Base-by-base conservation (phyloP, 2,797 vertebrate species). In the Thripadectes ignobilis region DNA sequence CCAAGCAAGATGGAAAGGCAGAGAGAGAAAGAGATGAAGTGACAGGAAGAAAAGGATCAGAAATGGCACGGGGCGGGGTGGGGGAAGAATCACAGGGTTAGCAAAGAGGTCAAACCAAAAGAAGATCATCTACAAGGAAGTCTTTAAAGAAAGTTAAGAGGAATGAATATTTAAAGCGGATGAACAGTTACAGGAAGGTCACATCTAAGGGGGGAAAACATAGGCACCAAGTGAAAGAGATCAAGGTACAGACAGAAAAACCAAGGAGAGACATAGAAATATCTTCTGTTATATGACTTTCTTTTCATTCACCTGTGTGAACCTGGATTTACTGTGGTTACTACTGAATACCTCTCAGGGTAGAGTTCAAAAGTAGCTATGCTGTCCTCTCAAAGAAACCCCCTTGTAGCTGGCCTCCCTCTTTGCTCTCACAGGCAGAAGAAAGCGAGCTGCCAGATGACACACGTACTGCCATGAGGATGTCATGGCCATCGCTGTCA, bases 111-210 rank as follows among this genome's bases (percentile, higher is more conserved):
- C 93, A 96, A 93, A 77, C 27, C 76, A 88, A 74, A 95, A 89
- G 68, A 65, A 89, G 69, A 71, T 75, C 62, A 69, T 72, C 91
- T 73, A 85, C 59, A 88, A 89, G 92, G 49, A 81, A 90, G 61
- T 48, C 85, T 96, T 94, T 84, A 91, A 88, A 94, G 73, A 83
- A 96, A 96, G 92, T 84, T 80, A 67, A 83, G 77, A 75, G 57
- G 43, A 91, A 94, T 85, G 0, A 96, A 92, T 95, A 95, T 92
- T 95, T 92, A 88, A 95, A 93, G 88, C 0, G 0, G 29, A 85
- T 66, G 34, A 94, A 45, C 66, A 39, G 51, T 63, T 82, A 75
- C 38, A 84, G 19, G 14, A 39, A 88, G 79, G 59, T 67, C 16
- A 1, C 48, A 91, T 87, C 68, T 80, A 55, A 94, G n/a, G 24